phyloP scores from a whole-genome alignment of 92 coral and sea anemone species.

The Palythoa grandis region DNA sequence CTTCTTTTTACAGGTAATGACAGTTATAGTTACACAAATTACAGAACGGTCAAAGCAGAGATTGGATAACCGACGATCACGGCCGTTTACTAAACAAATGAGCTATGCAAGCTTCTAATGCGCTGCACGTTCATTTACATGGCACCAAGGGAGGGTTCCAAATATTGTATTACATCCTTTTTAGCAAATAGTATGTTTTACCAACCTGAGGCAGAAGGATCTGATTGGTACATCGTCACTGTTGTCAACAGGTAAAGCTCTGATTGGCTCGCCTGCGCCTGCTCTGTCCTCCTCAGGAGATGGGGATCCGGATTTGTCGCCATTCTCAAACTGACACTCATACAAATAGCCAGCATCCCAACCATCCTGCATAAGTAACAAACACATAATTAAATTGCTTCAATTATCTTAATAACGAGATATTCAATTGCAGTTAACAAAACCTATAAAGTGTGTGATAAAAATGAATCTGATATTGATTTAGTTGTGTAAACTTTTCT shows the following conservation, averaged over 20 bases:
- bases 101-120: no score
- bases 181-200: neutral
- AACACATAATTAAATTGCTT: neutral
- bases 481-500: no score
- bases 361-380: slow-evolving; percentile 70
- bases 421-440: neutral
- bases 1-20: no score
- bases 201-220: slow-evolving; percentile 87
- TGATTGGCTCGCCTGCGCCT: slow-evolving; percentile 85
- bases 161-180: neutral
- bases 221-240: slow-evolving; percentile 88
- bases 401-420: neutral
- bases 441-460: neutral
- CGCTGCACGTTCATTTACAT: neutral
- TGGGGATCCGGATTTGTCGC: slow-evolving; percentile 56
- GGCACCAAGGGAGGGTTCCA: neutral
- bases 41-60: no score
- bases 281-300: slow-evolving; percentile 69
- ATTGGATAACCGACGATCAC: no score
- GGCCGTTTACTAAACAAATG: no score
- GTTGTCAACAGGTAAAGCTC: slow-evolving; percentile 81
- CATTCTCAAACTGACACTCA: slow-evolving; percentile 87
- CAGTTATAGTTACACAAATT: no score
- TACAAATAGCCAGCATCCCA: slow-evolving; percentile 99
- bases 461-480: no score